Evolutionary conservation across 2,888 invertebrate genomes (phyloP).

Genomic region (Silvanus unidentatus): DNA sequence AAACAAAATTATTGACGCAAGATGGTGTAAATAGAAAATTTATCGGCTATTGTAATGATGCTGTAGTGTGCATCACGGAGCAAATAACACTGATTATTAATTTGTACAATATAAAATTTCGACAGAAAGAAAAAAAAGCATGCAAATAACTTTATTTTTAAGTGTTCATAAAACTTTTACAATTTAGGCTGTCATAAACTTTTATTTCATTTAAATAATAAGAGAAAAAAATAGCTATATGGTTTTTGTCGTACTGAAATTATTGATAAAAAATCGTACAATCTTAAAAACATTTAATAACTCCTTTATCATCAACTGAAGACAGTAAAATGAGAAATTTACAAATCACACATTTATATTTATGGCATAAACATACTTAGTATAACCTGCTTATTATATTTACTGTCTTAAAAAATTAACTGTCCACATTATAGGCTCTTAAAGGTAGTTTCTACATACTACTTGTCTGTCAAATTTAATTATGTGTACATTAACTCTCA

Average conservation of each 20-base stretch:
- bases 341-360: constrained; percentile 15
- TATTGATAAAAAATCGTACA: not conserved
- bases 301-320: constrained; percentile 14
- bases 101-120: too few relatives aligned
- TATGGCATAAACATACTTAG: constrained; percentile 15
- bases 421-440: not conserved
- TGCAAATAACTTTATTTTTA: too few relatives aligned
- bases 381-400: constrained; percentile 13
- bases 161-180: too few relatives aligned
- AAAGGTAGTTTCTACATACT: not conserved
- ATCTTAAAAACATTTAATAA: constrained; percentile 13
- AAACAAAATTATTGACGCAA: too few relatives aligned
- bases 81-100: too few relatives aligned
- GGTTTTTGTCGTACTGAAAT: not conserved
- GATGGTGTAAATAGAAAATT: too few relatives aligned
- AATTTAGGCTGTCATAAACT: too few relatives aligned
- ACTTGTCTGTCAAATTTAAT: not conserved
- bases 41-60: too few relatives aligned
- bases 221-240: not conserved
- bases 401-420: not conserved
- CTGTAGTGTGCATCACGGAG: too few relatives aligned
- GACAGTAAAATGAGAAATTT: constrained; percentile 13
- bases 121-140: too few relatives aligned
- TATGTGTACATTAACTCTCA: not conserved
- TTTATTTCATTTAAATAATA: too few relatives aligned